Base-by-base conservation (phyloP, 2,113 vertebrate genomes). In the Neogobius melanostomus region DNA sequence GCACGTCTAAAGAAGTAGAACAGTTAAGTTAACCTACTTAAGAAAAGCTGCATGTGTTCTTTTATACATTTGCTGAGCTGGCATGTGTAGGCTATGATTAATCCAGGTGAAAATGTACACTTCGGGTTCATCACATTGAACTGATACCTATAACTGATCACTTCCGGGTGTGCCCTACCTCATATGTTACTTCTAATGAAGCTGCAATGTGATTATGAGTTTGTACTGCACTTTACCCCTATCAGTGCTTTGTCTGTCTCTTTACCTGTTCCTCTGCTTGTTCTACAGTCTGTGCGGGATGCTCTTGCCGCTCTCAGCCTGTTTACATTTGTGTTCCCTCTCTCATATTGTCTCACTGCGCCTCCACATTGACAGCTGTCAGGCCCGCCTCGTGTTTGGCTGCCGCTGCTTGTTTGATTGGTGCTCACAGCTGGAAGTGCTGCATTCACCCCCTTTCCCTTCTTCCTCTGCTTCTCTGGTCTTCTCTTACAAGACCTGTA, bases 1-100 rank as follows among this genome's bases (percentile, higher is more conserved):
- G 76, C 63, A 1, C 70, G 66, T 57, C 54, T 21, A 53, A 54
- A 77, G 75, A 75, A 0, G 16, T 7, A 6, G 51, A 6, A 28
- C 12, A 72, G 74, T 73, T 76, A n/a, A n/a, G n/a, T 50, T 56
- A 76, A 68, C 74, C 79, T 69, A 82, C 70, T 80, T 70, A 64
- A 79, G 8, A 70, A 71, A 66, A 70, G 9, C 7, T 7, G 17
- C 68, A 14, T 21, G 16, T 54, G 11, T 1, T 43, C 21, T 61
- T 17, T 5, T 66, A 51, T 60, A 17, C 2, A 8, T 74, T 42
- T 74, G 64, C 79, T 76, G 65, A 74, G 51, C 65, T 4, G 61
- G 68, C 68, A 66, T 45, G 17, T 49, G 51, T 50, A 4, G 48
- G 43, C 69, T 69, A 46, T 56, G 28, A 49, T 57, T 44, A 36